These are phyloP conservation scores for Willowsia nigromaculata DNA, from an alignment of 2,888 invertebrate genomes.

Conservation along the genomic window DNA sequence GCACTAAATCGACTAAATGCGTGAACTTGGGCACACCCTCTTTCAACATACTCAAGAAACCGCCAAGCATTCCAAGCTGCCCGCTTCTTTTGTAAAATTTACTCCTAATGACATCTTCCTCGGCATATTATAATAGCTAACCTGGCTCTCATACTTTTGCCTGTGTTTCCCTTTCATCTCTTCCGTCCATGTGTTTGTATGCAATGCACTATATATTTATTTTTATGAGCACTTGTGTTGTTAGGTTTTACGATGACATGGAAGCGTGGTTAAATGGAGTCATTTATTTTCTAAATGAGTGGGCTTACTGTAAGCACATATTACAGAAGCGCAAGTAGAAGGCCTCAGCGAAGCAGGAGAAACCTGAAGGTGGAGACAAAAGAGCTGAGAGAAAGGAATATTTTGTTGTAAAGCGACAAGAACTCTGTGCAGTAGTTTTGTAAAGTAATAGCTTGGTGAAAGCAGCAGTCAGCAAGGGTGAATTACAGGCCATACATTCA, in stretches of 20 bases:
- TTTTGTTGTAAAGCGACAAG: not conserved
- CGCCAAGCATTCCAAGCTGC: not conserved
- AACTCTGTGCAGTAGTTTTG: not conserved
- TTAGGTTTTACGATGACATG: conserved; percentile 70
- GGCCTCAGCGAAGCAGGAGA: not conserved
- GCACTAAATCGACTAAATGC: conserved; percentile 4
- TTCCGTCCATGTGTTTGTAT: not conserved
- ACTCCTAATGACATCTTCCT: conserved; percentile 45
- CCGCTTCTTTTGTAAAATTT: conserved; percentile 29
- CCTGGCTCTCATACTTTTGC: not conserved
- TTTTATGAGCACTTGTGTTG: conserved; percentile 69
- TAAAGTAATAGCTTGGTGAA: conserved; percentile 66
- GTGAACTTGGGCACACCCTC: conserved; percentile 10
- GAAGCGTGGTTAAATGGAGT: conserved; percentile 71
- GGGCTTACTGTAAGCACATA: conserved; percentile 49
- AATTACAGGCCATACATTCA: conserved; percentile 68
- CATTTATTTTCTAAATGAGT: conserved; percentile 72
- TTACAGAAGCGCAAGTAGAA: not conserved
- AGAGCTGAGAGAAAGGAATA: not conserved
- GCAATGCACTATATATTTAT: conserved; percentile 29
- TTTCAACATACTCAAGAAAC: not conserved
- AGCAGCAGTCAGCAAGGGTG: conserved; percentile 68
- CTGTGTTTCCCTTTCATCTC: not conserved
- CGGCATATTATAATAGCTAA: not conserved
- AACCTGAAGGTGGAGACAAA: not conserved